Conservation (phyloP, 2,797 vertebrate species). For the Rhyacichthys aspro region DNA sequence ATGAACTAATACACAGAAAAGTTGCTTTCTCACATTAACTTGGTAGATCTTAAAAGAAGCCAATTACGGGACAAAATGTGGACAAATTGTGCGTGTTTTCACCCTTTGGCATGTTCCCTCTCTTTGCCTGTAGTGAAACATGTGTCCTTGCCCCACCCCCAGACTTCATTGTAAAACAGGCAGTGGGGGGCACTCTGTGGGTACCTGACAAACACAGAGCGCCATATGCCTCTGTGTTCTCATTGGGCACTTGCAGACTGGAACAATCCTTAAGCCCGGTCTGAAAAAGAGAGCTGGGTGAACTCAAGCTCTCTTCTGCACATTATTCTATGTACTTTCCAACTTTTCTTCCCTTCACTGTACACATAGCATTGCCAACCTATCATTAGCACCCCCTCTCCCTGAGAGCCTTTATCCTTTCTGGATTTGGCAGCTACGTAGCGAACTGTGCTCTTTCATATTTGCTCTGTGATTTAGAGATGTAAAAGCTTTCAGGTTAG, state of each 20-base stretch:
- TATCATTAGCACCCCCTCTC: constrained; percentile 49
- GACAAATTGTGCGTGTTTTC: constrained; percentile 40
- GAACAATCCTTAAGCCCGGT: constrained; percentile 28
- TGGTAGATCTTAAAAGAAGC: constrained; percentile 19
- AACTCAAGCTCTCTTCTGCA: constrained; percentile 29
- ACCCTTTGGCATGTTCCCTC: constrained; percentile 18
- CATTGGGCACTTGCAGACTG: constrained; percentile 31
- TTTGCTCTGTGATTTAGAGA: constrained; percentile 25
- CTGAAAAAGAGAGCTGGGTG: constrained; percentile 13
- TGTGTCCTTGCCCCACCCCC: constrained; percentile 12
- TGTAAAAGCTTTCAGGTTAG: constrained; percentile 54
- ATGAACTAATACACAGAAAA: constrained; percentile 50
- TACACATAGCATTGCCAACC: constrained; percentile 27
- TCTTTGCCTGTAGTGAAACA: constrained; percentile 6
- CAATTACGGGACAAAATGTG: constrained; percentile 16
- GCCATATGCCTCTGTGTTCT: constrained; percentile 39
- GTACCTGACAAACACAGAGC: constrained; percentile 26
- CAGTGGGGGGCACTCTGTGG: constrained; percentile 31
- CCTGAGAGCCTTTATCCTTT: constrained; percentile 27
- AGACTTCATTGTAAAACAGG: constrained; percentile 26
- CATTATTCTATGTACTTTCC: constrained; percentile 29
- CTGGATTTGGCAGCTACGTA: constrained; percentile 25
- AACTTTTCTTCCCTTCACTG: constrained; percentile 19
- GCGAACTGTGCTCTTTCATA: constrained; percentile 16
- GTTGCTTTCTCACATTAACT: constrained; percentile 44